Conservation (phyloP, 2,113 vertebrate genomes). For the Scophthalmus maximus region DNA sequence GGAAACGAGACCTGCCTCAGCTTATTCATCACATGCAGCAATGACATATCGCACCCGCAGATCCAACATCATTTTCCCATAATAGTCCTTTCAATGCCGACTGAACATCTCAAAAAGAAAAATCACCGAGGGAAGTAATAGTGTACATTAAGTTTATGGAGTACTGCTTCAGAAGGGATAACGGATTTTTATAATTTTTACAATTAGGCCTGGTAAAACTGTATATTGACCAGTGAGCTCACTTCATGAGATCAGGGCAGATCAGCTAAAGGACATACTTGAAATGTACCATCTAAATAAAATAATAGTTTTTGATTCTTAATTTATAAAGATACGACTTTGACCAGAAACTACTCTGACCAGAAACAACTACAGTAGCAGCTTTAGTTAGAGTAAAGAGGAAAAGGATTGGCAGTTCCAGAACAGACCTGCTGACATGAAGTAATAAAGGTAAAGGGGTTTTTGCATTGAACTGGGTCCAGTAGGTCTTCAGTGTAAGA, state of each 20-base stretch:
- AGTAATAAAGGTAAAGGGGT: too few species aligned
- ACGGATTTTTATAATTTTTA: background rate
- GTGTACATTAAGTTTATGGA: background rate
- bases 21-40: conserved; percentile 54
- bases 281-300: background rate
- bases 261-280: background rate
- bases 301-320: too few species aligned
- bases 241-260: background rate
- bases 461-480: too few species aligned
- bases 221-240: background rate
- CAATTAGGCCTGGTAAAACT: background rate
- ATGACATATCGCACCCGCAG: conserved; percentile 30
- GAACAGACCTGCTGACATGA: too few species aligned
- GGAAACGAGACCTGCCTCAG: conserved; percentile 48
- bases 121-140: background rate
- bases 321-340: too few species aligned
- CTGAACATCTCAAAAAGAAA: background rate
- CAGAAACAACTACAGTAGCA: too few species aligned
- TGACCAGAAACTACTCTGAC: too few species aligned
- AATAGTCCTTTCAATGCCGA: background rate
- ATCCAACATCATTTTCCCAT: conserved; percentile 14
- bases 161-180: background rate
- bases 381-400: too few species aligned
- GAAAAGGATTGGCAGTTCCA: too few species aligned
- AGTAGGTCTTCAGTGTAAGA: too few species aligned